Evolutionary conservation across 2,888 invertebrate genomes (phyloP), one percentile per base, ranked within the genome.

Genomic region (Parnassius glacialis): DNA sequence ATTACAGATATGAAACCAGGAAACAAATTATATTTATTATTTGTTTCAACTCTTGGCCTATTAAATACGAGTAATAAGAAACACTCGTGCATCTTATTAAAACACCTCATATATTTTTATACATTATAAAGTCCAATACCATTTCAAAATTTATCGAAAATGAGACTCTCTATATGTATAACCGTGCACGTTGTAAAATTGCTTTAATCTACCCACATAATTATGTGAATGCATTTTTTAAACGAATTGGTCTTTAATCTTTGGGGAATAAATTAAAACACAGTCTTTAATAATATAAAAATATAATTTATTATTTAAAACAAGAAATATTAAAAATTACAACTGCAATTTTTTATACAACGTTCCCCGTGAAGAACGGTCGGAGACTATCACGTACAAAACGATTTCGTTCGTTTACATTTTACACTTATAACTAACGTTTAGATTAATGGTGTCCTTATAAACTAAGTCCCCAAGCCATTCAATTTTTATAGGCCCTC

Each of bases 231-330:
- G 5, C 34, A 34, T 7, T 34, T 34, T 34, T 5, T 34, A 34
- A 34, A 34, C 34, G 34, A 34, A 34, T 34, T 34, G 7, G 11
- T 43, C 3, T 10, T 43, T 43, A 43, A 10, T 43, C 10, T 51
- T 20, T 51, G 3, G 16, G 3, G n/a, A 16, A 53, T 43, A 41
- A 65, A 70, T 48, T 64, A 25, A 64, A 56, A 66, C 59, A 60
- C 45, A 54, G 57, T 45, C 62, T 43, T 65, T 60, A 64, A 62
- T 66, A 65, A 67, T 78, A 76, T 81, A 85, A 87, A 88, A 90
- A 85, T 90, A 90, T 90, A 90, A 90, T 90, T 90, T 90, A 90
- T 85, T 90, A 84, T 82, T 83, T 82, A 86, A 57, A 89, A 89
- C 86, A 85, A 86, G 82, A 63, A 83, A 84, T 74, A 78, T 83